phyloP scores from a whole-genome alignment of 2,113 vertebrate genomes.

The Notiomystis cincta region DNA sequence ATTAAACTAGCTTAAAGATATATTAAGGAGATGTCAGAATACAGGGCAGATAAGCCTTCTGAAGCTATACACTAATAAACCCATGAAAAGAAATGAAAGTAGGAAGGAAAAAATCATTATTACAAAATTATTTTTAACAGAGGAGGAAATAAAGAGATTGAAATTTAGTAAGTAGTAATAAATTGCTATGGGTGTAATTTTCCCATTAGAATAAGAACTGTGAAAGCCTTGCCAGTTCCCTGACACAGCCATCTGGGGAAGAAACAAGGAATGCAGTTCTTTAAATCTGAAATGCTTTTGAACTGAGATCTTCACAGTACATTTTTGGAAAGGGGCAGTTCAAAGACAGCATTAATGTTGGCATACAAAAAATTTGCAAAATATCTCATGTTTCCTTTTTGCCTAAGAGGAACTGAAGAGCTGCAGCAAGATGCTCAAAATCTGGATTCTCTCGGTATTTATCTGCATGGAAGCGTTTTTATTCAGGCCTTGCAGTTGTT shows the following conservation, averaged over 20 bases:
- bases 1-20: conserved; percentile 36
- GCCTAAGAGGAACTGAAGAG: background rate
- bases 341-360: background rate
- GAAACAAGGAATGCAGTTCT: background rate
- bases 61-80: conserved; percentile 2
- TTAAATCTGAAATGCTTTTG: background rate
- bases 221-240: background rate
- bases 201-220: background rate
- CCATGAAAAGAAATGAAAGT: background rate
- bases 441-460: background rate
- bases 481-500: background rate
- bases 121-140: conserved; percentile 19
- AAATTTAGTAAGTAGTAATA: conserved; percentile 4
- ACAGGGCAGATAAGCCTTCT: conserved; percentile 19
- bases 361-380: background rate
- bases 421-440: background rate
- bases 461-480: background rate
- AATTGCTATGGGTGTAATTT: background rate
- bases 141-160: background rate
- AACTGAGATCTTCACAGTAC: background rate
- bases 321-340: background rate
- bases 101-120: background rate
- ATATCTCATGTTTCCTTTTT: background rate
- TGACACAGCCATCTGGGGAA: background rate
- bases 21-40: conserved; percentile 29